Percentiles rank a stretch among this genome's conserved stretches.
These are phyloP conservation scores for Cerastis rubricosa DNA, from an alignment of 2,888 invertebrate species.

Conservation along the genomic window DNA sequence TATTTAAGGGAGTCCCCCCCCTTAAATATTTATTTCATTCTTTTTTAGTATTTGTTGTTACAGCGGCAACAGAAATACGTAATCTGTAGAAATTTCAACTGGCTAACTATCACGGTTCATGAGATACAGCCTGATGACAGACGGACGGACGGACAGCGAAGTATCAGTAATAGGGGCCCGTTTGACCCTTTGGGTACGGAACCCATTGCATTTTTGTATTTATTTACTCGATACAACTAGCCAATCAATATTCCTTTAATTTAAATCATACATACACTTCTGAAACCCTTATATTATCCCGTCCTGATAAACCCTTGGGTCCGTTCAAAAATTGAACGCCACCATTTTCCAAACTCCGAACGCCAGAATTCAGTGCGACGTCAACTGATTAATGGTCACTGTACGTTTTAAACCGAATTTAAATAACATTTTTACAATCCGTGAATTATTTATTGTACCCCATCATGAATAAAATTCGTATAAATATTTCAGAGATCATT, in stretches of 20 bases:
- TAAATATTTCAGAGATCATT: slow-evolving; percentile 66
- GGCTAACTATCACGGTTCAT: too few species aligned
- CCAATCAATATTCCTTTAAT: slow-evolving; percentile 32
- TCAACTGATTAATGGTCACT: slow-evolving; percentile 72
- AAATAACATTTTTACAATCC: slow-evolving; percentile 78
- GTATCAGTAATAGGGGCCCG: too few species aligned
- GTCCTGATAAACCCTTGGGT: slow-evolving; percentile 27
- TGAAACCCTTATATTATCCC: slow-evolving; percentile 34
- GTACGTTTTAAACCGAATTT: slow-evolving; percentile 74
- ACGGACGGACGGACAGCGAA: too few species aligned
- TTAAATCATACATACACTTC: slow-evolving; percentile 26
- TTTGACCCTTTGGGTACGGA: too few species aligned
- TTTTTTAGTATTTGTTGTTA: too few species aligned
- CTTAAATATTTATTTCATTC: too few species aligned
- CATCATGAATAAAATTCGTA: slow-evolving; percentile 69
- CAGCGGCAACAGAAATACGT: too few species aligned
- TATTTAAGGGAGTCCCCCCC: too few species aligned
- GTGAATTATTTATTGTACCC: slow-evolving; percentile 75
- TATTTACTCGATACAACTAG: not conserved
- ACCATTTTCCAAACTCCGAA: slow-evolving; percentile 37
- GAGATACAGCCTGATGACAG: too few species aligned
- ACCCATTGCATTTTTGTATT: not conserved
- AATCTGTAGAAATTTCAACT: too few species aligned
- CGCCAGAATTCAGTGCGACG: slow-evolving; percentile 59
- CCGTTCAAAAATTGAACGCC: slow-evolving; percentile 47